These are phyloP conservation scores for Holacanthus passer DNA, from an alignment of 2,113 vertebrate genomes.

Conservation along the genomic window DNA sequence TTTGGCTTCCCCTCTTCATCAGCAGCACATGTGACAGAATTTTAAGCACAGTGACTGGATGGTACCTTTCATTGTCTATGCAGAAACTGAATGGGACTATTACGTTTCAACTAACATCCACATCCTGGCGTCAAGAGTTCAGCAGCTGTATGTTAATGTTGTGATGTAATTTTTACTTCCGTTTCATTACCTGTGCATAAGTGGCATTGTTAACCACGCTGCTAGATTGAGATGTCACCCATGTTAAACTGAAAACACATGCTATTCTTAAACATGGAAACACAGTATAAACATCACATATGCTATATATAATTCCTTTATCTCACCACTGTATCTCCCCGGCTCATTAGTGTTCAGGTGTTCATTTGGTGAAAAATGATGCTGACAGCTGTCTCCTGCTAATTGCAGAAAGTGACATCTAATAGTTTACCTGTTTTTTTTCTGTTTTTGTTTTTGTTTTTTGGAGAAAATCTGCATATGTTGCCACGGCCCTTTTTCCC, in stretches of 20 bases:
- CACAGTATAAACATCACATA: neutral
- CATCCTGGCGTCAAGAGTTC: neutral
- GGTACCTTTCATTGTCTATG: no score
- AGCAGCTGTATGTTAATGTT: neutral
- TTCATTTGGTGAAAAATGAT: neutral
- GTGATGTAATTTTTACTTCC: neutral
- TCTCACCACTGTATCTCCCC: neutral
- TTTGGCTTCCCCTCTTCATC: neutral
- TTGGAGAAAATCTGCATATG: no score
- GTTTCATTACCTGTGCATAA: neutral
- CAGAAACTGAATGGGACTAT: neutral
- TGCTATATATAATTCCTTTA: no score
- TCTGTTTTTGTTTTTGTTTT: no score
- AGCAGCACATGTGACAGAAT: neutral
- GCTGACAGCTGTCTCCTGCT: conserved; percentile 37
- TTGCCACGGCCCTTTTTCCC: no score
- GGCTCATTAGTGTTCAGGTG: neutral
- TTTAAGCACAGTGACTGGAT: neutral
- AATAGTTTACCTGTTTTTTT: conserved; percentile 31
- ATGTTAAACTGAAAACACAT: neutral
- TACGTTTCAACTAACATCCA: neutral
- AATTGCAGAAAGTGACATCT: conserved; percentile 30
- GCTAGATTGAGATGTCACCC: neutral
- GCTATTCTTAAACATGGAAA: no score
- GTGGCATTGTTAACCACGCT: neutral